A percentile compares a stretch with the other conserved stretches of the same genome.
phyloP scores from a whole-genome alignment of 1,140 invertebrate genomes.

The Pararge aegeria region DNA sequence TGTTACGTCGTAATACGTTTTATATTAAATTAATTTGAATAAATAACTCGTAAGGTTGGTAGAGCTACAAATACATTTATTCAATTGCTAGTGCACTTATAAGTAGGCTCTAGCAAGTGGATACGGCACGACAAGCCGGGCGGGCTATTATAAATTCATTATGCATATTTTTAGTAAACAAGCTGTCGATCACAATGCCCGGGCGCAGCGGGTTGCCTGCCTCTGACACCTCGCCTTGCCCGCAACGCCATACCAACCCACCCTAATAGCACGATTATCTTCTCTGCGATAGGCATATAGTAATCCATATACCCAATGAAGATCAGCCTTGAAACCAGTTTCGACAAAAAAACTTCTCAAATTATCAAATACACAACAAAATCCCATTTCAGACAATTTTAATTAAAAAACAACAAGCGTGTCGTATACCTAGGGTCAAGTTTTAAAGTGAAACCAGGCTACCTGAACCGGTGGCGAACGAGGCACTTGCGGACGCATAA shows the following conservation, averaged over 20 bases:
- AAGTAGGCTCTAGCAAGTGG: conserved; percentile 28
- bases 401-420: conserved; percentile 68
- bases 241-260: conserved; percentile 40
- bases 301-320: neutral
- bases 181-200: conserved; percentile 77
- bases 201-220: conserved; percentile 63
- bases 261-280: conserved; percentile 37
- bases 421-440: conserved; percentile 73
- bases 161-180: conserved; percentile 80
- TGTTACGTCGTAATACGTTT: neutral
- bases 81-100: conserved; percentile 10
- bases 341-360: conserved; percentile 37
- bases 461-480: conserved; percentile 68
- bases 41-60: conserved; percentile 4
- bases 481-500: conserved; percentile 67
- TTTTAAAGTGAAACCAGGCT: conserved; percentile 62
- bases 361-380: conserved; percentile 68
- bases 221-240: conserved; percentile 56
- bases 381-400: conserved; percentile 53
- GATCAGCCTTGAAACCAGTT: neutral
- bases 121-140: conserved; percentile 45
- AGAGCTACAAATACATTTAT: conserved; percentile 5
- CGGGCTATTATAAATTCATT: conserved; percentile 78
- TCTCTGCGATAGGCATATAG: neutral
- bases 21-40: conserved; percentile 20